phyloP scores from a whole-genome alignment of 2,113 vertebrate genomes.

The Planiliza haematocheilus region DNA sequence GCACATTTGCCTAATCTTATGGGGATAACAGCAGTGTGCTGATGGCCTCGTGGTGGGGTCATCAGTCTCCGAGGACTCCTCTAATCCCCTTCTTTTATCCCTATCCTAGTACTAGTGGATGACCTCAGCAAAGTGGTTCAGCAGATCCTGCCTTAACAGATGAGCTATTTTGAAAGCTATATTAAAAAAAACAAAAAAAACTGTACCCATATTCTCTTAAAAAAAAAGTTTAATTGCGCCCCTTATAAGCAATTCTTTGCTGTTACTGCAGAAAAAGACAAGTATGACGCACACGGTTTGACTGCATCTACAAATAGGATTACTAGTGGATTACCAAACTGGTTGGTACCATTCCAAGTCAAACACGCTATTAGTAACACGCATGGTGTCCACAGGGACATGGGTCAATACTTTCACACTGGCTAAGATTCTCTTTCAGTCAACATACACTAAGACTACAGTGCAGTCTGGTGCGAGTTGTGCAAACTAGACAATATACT shows the following conservation, averaged over 20 bases:
- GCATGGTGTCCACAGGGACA: not conserved
- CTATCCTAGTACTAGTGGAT: conserved; percentile 26
- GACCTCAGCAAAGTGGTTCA: conserved; percentile 24
- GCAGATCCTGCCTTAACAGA: conserved; percentile 19
- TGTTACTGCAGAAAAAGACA: not conserved
- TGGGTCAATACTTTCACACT: not conserved
- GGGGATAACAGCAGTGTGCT: conserved; percentile 31
- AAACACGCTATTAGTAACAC: conserved; percentile 17
- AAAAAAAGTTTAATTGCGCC: not conserved
- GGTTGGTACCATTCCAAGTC: conserved; percentile 31
- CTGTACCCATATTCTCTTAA: not conserved
- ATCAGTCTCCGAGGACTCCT: conserved; percentile 42
- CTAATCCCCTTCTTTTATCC: conserved; percentile 65
- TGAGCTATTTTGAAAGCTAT: conserved; percentile 6
- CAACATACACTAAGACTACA: not conserved
- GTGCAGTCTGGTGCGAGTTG: not conserved
- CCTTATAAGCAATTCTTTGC: not conserved
- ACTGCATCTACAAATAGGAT: conserved; percentile 45
- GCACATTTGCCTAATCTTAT: conserved; percentile 43
- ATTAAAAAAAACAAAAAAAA: not conserved
- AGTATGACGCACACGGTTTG: conserved; percentile 3
- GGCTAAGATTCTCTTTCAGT: not conserved
- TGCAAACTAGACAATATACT: not conserved
- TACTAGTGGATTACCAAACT: conserved; percentile 53
- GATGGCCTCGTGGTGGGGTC: conserved; percentile 34